Base-by-base conservation (phyloP, 2,113 vertebrate genomes). In the Eulacestoma nigropectus region DNA sequence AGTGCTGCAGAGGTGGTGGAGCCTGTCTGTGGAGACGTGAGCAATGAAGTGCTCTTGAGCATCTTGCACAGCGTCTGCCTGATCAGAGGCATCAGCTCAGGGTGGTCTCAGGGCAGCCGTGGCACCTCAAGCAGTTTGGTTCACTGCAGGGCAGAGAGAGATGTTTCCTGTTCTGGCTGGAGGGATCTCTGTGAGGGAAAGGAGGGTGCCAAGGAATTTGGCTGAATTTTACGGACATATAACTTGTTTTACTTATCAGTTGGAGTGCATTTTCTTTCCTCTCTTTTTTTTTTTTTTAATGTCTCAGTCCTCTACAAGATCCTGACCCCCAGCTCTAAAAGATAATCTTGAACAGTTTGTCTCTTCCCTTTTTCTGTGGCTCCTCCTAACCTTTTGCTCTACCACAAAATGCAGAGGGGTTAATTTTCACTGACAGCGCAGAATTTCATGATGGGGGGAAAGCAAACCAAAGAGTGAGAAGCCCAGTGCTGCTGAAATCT, bases 371-470 rank as follows among this genome's bases (percentile, higher is more conserved):
- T 77, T 84, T 63, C 52, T 44, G n/a, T 87, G 56, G 41, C 67
- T 81, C 39, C 25, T 90, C 56, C 68, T 75, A 92, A 92, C 41
- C 55, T 72, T 86, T 74, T 72, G 35, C 79, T 89, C 35, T 41
- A 5, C 47, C 70, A 72, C 52, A 44, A 95, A 90, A 90, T 44
- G 16, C 33, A 67, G 63, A 46, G 41, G 56, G 52, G 93, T 94
- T 85, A 47, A 81, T 93, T 95, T 96, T 95, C 91, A 84, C 73
- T 78, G 76, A 87, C 78, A 41, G 60, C 84, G 72, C 73, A 44
- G 27, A 84, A 87, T 81, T 88, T 76, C 64, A 6, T 3, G 13
- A 14, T 23, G 56, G 6, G 35, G 30, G 20, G 52, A 60, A n/a
- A 84, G 8, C 73, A 77, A 95, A 73, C 37, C 39, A 42, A 87